Evolutionary conservation across 64 coral and sea anemone genomes (phyloP).

Genomic region (Pachyseris speciosa): DNA sequence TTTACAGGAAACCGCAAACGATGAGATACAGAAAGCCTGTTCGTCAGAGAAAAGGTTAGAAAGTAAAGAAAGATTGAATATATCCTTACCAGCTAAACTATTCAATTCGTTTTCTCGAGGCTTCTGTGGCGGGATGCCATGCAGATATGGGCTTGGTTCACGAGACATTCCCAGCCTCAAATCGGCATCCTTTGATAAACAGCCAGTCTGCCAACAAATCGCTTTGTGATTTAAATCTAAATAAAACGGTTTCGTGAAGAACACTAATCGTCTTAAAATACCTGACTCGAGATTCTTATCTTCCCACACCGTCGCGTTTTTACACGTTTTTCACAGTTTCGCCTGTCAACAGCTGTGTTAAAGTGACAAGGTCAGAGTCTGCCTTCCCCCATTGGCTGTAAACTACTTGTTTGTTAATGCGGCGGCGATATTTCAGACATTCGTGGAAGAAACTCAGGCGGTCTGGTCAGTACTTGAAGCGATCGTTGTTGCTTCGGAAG

Average conservation of each 20-base stretch:
- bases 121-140: too few species aligned
- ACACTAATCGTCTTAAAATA: conserved; percentile 12
- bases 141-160: conserved; percentile 42
- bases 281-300: background rate
- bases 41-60: too few species aligned
- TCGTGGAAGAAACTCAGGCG: background rate
- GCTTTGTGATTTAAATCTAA: background rate
- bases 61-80: too few species aligned
- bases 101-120: too few species aligned
- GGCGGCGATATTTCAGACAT: background rate
- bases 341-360: background rate
- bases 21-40: too few species aligned
- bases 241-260: background rate
- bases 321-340: background rate
- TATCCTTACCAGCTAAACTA: too few species aligned
- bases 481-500: background rate
- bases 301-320: background rate
- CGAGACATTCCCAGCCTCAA: background rate
- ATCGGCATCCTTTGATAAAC: conserved; percentile 5
- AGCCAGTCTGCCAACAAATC: background rate
- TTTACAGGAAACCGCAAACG: too few species aligned
- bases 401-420: background rate
- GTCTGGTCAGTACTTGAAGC: background rate
- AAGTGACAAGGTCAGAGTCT: background rate
- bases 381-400: background rate